phyloP scores from a whole-genome alignment of 2,797 vertebrate species.

The Bothrops alternatus region DNA sequence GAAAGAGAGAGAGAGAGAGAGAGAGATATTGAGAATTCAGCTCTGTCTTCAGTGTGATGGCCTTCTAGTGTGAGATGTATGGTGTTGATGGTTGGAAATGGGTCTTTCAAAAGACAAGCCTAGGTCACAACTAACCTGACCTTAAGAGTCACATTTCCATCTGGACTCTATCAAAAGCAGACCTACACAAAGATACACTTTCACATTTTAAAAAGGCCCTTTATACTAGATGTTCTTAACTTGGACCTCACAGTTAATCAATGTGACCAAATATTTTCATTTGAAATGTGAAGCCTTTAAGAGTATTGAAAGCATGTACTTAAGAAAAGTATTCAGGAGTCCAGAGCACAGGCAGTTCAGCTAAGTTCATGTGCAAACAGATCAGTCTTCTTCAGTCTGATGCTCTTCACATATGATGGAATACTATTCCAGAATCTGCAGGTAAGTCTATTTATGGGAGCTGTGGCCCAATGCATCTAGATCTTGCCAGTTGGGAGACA shows the following conservation, averaged over 20 bases:
- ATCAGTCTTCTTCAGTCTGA: background rate
- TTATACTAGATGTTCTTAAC: conserved; percentile 41
- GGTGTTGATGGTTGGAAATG: conserved; percentile 22
- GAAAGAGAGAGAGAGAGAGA: background rate
- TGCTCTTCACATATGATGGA: background rate
- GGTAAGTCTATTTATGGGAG: background rate
- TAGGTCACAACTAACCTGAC: conserved; percentile 53
- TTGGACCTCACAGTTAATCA: conserved; percentile 32
- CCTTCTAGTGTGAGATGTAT: conserved; percentile 30
- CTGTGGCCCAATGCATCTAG: background rate
- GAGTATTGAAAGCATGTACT: background rate
- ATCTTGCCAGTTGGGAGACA: background rate
- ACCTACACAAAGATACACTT: conserved; percentile 45
- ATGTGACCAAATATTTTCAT: conserved; percentile 45
- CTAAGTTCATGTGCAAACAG: background rate
- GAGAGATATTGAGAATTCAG: conserved; percentile 36
- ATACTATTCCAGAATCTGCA: background rate
- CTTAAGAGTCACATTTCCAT: conserved; percentile 54
- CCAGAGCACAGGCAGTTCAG: background rate
- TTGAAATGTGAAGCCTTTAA: conserved; percentile 24
- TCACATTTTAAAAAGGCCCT: conserved; percentile 46
- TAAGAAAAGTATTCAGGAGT: conserved; percentile 4
- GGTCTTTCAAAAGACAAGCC: conserved; percentile 20
- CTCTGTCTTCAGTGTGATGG: conserved; percentile 22
- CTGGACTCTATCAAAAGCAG: conserved; percentile 50